Evolutionary conservation across 2,888 invertebrate species (phyloP).

Genomic region (Temnothorax ravouxi): DNA sequence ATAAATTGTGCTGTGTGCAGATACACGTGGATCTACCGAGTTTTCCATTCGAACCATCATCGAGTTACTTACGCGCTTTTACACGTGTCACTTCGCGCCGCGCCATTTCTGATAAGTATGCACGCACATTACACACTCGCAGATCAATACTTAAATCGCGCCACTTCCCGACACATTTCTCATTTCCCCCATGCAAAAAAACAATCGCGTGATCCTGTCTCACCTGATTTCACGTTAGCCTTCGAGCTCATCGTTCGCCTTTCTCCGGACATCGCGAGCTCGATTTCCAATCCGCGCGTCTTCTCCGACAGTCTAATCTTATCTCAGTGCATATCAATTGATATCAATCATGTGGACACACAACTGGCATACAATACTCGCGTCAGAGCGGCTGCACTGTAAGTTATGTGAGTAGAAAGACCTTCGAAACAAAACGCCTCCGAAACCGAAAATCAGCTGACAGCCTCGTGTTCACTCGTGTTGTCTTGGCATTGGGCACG

Average conservation of each 20-base stretch:
- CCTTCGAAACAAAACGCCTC: neutral
- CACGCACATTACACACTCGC: neutral
- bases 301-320: neutral
- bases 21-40: neutral
- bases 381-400: neutral
- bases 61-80: neutral
- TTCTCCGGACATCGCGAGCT: neutral
- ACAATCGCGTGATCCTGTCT: neutral
- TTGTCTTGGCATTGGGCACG: slow-evolving; percentile 20
- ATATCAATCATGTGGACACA: neutral
- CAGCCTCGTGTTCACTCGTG: slow-evolving; percentile 1
- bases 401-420: neutral
- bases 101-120: slow-evolving; percentile 8
- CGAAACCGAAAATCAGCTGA: slow-evolving; percentile 35
- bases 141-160: neutral
- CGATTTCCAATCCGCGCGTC: neutral
- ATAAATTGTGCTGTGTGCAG: neutral
- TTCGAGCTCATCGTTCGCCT: slow-evolving; percentile 13
- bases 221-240: slow-evolving; percentile 28
- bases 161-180: neutral
- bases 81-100: slow-evolving; percentile 1
- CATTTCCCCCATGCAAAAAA: neutral
- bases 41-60: neutral
- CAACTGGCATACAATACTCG: neutral
- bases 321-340: slow-evolving; percentile 7